phyloP scores from a whole-genome alignment of 2,888 invertebrate genomes.

The Nyleta sp. region DNA sequence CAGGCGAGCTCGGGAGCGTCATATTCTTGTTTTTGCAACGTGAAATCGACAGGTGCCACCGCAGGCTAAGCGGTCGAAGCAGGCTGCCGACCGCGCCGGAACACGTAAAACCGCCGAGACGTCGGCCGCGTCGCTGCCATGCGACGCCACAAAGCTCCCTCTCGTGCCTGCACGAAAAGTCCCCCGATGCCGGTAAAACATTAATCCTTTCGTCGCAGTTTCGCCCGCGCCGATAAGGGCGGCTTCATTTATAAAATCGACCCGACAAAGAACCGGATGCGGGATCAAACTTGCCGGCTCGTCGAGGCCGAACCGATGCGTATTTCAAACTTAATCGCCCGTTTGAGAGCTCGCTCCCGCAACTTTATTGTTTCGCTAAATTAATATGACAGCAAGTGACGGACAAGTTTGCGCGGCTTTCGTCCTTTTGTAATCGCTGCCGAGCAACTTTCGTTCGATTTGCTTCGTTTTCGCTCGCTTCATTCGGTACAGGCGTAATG shows the following conservation, averaged over 20 bases:
- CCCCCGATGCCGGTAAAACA: slow-evolving; percentile 41
- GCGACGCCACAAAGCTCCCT: slow-evolving; percentile 55
- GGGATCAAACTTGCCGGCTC: slow-evolving; percentile 30
- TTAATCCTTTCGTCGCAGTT: slow-evolving; percentile 60
- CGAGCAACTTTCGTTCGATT: not conserved
- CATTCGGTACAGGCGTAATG: no score
- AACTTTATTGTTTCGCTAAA: slow-evolving; percentile 17
- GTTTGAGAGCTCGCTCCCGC: slow-evolving; percentile 6
- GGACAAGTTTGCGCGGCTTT: slow-evolving; percentile 4
- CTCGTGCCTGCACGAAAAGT: slow-evolving; percentile 48
- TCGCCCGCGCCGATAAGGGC: slow-evolving; percentile 20
- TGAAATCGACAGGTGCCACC: slow-evolving; percentile 78
- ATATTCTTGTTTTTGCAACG: slow-evolving; percentile 64
- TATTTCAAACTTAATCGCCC: slow-evolving; percentile 27
- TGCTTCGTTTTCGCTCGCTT: no score
- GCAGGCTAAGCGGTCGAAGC: slow-evolving; percentile 70
- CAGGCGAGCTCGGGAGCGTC: slow-evolving; percentile 39
- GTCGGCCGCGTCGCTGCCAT: slow-evolving; percentile 47
- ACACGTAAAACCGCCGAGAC: slow-evolving; percentile 63
- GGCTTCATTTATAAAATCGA: slow-evolving; percentile 52
- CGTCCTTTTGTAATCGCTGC: slow-evolving; percentile 2
- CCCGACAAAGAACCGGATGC: slow-evolving; percentile 32
- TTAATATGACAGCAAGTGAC: slow-evolving; percentile 4
- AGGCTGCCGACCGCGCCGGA: slow-evolving; percentile 48
- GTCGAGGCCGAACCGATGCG: not conserved